These are phyloP conservation scores for Cabera pusaria DNA, from an alignment of 2,888 invertebrate genomes.

Conservation along the genomic window DNA sequence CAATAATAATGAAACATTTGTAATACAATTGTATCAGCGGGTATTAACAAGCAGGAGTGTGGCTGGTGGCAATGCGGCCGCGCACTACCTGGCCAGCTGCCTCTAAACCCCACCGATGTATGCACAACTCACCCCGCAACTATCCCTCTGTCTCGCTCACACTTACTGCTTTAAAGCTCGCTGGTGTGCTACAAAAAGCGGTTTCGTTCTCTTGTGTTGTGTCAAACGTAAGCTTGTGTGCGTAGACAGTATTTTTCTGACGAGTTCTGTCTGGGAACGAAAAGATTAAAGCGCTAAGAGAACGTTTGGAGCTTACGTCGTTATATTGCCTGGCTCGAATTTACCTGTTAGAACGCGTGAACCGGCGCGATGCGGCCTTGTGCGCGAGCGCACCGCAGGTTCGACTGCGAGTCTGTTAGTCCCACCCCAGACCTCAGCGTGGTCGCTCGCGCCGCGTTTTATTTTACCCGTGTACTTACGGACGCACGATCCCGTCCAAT, in stretches of 20 bases:
- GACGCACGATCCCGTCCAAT: slow-evolving; percentile 77
- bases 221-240: slow-evolving; percentile 57
- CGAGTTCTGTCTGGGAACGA: slow-evolving; percentile 59
- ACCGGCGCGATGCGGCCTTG: slow-evolving; percentile 82
- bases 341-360: slow-evolving; percentile 85
- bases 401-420: slow-evolving; percentile 74
- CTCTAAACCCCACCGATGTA: slow-evolving; percentile 68
- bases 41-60: slow-evolving; percentile 79
- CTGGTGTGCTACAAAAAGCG: slow-evolving; percentile 75
- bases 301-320: slow-evolving; percentile 60
- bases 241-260: slow-evolving; percentile 74
- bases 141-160: slow-evolving; percentile 65
- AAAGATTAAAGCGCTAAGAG: slow-evolving; percentile 57
- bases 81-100: slow-evolving; percentile 81
- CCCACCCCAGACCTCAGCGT: slow-evolving; percentile 78
- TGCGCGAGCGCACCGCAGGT: slow-evolving; percentile 83
- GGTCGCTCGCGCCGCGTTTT: slow-evolving; percentile 68
- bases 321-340: slow-evolving; percentile 59
- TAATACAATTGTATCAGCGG: slow-evolving; percentile 67
- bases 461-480: slow-evolving; percentile 49
- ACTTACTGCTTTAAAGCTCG: slow-evolving; percentile 64
- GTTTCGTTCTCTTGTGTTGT: slow-evolving; percentile 66
- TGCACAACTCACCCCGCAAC: slow-evolving; percentile 66
- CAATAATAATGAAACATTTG: slow-evolving; percentile 53
- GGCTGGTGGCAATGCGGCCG: slow-evolving; percentile 71